Percentiles rank a stretch among this genome's conserved stretches.
phyloP scores from a whole-genome alignment of 2,797 vertebrate species.

The Myiotriccus ornatus region DNA sequence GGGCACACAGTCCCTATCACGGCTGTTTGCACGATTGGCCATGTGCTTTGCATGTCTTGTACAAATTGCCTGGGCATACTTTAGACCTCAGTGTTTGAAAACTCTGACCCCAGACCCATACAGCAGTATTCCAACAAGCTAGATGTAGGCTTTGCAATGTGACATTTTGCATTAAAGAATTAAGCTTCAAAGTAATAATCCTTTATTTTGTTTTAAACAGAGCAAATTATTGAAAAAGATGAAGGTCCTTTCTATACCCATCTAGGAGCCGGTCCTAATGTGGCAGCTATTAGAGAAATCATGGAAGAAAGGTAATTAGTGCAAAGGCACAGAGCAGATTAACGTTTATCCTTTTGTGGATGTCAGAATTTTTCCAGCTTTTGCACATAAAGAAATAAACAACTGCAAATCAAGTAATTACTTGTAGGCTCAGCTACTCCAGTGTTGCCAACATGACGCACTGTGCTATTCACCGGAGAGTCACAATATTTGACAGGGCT shows the following conservation, averaged over 20 bases:
- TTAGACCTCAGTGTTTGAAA: not conserved
- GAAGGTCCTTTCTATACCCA: conserved; percentile 99
- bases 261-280: conserved; percentile 92
- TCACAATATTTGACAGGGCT: conserved; percentile 77
- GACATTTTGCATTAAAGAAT: conserved; percentile 68
- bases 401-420: conserved; percentile 74
- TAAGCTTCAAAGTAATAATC: conserved; percentile 71
- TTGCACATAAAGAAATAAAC: conserved; percentile 72
- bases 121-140: not conserved
- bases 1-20: not conserved
- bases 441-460: conserved; percentile 65
- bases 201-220: conserved; percentile 81
- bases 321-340: conserved; percentile 74
- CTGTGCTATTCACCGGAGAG: conserved; percentile 70
- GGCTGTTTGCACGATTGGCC: not conserved
- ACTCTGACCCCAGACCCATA: not conserved
- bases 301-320: conserved; percentile 95
- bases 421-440: conserved; percentile 66
- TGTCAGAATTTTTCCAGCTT: conserved; percentile 72
- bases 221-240: conserved; percentile 99
- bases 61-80: not conserved
- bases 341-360: conserved; percentile 72
- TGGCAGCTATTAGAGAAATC: conserved; percentile 89
- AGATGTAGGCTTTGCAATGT: conserved; percentile 67
- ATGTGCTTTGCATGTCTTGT: not conserved